Evolutionary conservation across 2,797 vertebrate species (phyloP).

Genomic region (Nyctibius grandis): DNA sequence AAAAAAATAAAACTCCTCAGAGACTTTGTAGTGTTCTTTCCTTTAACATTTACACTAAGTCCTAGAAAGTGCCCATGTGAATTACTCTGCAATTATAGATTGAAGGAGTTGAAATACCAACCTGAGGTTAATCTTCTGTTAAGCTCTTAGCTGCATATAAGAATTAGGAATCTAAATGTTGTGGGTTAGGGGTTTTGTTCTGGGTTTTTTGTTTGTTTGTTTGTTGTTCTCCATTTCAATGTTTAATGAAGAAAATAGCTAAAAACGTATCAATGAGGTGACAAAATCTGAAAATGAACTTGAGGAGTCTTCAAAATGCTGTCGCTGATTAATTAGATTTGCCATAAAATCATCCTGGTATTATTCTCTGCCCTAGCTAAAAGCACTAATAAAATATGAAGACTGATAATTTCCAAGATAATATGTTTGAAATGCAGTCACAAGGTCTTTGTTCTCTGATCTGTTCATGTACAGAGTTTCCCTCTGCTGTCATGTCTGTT

Average conservation of each 20-base stretch:
- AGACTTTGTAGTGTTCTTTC: background rate
- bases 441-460: background rate
- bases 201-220: background rate
- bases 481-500: background rate
- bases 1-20: background rate
- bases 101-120: background rate
- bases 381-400: background rate
- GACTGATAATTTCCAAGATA: background rate
- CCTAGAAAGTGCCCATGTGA: background rate
- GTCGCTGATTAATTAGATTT: background rate
- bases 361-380: background rate
- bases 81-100: background rate
- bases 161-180: background rate
- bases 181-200: background rate
- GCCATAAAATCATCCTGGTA: background rate
- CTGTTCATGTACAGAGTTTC: background rate
- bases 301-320: background rate
- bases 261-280: background rate
- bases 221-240: background rate
- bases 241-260: background rate
- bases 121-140: background rate
- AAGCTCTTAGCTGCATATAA: background rate
- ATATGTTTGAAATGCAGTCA: background rate
- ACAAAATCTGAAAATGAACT: background rate
- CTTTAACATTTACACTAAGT: background rate